These are phyloP conservation scores for Cloeon dipterum DNA, from an alignment of 2,888 invertebrate species.

Conservation along the genomic window DNA sequence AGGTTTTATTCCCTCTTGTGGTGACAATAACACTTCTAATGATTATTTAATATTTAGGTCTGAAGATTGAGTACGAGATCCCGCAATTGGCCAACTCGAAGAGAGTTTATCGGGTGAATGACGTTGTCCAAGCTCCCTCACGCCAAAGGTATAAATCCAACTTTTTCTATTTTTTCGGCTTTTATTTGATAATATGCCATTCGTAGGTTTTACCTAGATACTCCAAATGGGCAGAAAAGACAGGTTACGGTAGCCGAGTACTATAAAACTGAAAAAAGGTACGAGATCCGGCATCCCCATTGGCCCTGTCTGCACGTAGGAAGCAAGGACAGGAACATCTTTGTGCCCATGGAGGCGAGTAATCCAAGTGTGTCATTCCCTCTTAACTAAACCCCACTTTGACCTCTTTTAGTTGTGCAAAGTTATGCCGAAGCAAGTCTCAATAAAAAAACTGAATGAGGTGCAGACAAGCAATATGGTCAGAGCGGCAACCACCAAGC, in stretches of 20 bases:
- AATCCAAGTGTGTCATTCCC: neutral
- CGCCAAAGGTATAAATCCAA: conserved; percentile 11
- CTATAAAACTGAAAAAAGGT: conserved; percentile 18
- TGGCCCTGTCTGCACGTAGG: conserved; percentile 77
- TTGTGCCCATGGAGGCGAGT: conserved; percentile 19
- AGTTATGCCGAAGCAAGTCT: conserved; percentile 55
- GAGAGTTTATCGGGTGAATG: conserved; percentile 23
- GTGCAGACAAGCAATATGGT: conserved; percentile 75
- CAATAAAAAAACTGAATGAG: conserved; percentile 58
- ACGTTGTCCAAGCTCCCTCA: conserved; percentile 16
- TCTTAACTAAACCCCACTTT: neutral
- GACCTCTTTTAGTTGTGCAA: conserved; percentile 30
- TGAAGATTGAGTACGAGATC: conserved; percentile 23
- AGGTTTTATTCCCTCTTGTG: conserved; percentile 11
- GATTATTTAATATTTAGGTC: conserved; percentile 8
- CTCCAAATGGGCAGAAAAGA: neutral
- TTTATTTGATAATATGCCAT: neutral
- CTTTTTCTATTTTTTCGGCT: no score
- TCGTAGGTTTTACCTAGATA: neutral
- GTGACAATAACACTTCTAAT: neutral
- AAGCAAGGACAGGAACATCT: conserved; percentile 17
- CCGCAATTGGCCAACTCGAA: conserved; percentile 18
- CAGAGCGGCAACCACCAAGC: conserved; percentile 56
- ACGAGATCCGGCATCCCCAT: conserved; percentile 33
- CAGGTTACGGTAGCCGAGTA: conserved; percentile 23